Evolutionary conservation across 2,797 vertebrate species (phyloP), one percentile per base, ranked within the genome.

Genomic region (Agapornis canus): DNA sequence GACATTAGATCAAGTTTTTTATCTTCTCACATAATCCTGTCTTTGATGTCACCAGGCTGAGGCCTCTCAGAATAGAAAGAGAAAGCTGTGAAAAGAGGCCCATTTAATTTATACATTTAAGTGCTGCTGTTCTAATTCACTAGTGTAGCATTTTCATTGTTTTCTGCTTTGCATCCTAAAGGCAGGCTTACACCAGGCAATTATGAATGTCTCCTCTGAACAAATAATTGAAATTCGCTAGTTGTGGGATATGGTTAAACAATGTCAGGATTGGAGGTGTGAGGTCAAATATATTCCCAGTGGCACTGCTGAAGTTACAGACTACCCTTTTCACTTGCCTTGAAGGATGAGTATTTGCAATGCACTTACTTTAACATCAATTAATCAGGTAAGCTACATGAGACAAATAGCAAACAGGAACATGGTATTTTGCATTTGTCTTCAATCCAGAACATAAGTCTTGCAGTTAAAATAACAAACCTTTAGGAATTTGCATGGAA

Each of bases 121-220:
- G 98, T 97, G 96, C 95, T 90, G 94, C 96, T 94, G 96, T 96
- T 97, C 97, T 97, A 97, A 98, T 98, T 98, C 84, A 29, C 96
- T 94, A 81, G 95, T 97, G 97, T 97, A 97, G 96, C 97, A 96
- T 98, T 97, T 98, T 95, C 97, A 98, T 98, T 98, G 98, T 98
- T 96, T 97, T 98, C 98, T 98, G 97, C 98, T 99, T 99, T 99
- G 98, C 98, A 99, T 99, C 98, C 97, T 98, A 99, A 99, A 99
- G 98, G 98, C 97, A 97, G 98, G 97, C 98, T 98, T 98, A 98
- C 85, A 96, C 85, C 95, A 98, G 98, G 97, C 98, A 98, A 98
- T 98, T 98, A 98, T 97, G 98, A 98, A 98, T 95, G 97, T 97
- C 90, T 96, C 96, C 96, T 98, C 98, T 98, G 98, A 99, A 98